Evolutionary conservation across 2,797 vertebrate species (phyloP), one percentile per base, ranked within the genome.

Genomic region (Clarias fuscus): DNA sequence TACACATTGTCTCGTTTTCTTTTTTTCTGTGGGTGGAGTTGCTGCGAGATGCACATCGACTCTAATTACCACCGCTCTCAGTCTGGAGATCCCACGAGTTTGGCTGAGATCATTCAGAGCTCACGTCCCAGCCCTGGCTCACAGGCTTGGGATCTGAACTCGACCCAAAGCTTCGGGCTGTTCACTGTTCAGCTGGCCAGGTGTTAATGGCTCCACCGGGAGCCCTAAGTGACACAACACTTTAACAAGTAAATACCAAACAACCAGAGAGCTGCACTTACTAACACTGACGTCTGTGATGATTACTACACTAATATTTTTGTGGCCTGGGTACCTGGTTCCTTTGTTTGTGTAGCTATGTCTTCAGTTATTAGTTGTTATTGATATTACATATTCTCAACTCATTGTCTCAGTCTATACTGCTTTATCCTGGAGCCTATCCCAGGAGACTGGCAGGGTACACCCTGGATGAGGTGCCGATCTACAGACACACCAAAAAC

Each of bases 111-210:
- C 83, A 88, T 89, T 79, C 7, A 15, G 76, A 61, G 11, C 58
- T 79, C 58, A 93, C 90, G 92, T 94, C 92, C 92, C 91, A 92
- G 91, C 91, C 90, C 92, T 91, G 86, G 91, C 84, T 65, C 61
- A 65, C 89, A 89, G 88, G 88, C 78, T 86, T 92, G 94, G 93
- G 92, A 94, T 92, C 93, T 94, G 93, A 93, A 93, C 92, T 61
- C 58, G 91, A 91, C 92, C 91, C 33, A 33, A 33, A 33, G 80
- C 89, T 92, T 90, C 90, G 87, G 90, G 84, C 91, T 90, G 91
- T 92, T 93, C 92, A 92, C 92, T 92, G 93, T n/a, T n/a, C 86
- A 93, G 93, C 91, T 91, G 92, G 43, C 88, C 88, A 87, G 92
- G 88, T 89, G 90, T 90, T 91, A 91, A 88, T 86, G 90, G 88